These are phyloP conservation scores for Priapulus caudatus DNA, from an alignment of 2,888 invertebrate genomes.

Conservation along the genomic window DNA sequence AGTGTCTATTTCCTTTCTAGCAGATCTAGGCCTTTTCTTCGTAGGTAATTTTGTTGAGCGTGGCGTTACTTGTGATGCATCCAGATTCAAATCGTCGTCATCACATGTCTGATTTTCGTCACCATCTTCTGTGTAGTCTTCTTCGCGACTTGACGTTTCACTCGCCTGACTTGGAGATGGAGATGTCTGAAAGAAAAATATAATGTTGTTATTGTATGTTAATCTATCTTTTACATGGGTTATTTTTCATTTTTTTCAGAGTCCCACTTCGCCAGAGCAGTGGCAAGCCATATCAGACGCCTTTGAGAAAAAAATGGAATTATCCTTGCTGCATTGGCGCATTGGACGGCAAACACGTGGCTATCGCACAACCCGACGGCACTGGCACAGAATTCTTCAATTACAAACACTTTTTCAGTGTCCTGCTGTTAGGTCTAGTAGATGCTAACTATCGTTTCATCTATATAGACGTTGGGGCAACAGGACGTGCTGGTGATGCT, in stretches of 20 bases:
- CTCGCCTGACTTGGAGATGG: no score
- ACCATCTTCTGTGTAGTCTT: no score
- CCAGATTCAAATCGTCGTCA: no score
- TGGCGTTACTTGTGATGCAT: no score
- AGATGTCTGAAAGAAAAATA: no score
- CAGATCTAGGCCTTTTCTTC: no score
- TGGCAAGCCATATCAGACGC: conserved; percentile 5
- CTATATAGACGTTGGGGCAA: conserved; percentile 18
- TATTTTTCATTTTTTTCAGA: conserved; percentile 7
- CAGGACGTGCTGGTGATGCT: conserved; percentile 17
- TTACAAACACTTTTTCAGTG: conserved; percentile 14
- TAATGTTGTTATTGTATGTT: no score
- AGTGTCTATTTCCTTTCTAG: no score
- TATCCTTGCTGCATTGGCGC: conserved; percentile 7
- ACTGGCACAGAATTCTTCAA: conserved; percentile 13
- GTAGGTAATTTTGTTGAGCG: no score
- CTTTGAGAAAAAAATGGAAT: conserved; percentile 6
- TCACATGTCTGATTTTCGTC: no score
- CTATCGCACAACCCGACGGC: conserved; percentile 5
- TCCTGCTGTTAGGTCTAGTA: conserved; percentile 11
- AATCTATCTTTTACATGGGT: background rate
- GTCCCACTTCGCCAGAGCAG: conserved; percentile 4
- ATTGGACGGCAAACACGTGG: conserved; percentile 6
- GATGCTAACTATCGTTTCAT: conserved; percentile 17
- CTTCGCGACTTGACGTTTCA: no score